phyloP scores from a whole-genome alignment of 2,888 invertebrate genomes.

The Plagodis pulveraria region DNA sequence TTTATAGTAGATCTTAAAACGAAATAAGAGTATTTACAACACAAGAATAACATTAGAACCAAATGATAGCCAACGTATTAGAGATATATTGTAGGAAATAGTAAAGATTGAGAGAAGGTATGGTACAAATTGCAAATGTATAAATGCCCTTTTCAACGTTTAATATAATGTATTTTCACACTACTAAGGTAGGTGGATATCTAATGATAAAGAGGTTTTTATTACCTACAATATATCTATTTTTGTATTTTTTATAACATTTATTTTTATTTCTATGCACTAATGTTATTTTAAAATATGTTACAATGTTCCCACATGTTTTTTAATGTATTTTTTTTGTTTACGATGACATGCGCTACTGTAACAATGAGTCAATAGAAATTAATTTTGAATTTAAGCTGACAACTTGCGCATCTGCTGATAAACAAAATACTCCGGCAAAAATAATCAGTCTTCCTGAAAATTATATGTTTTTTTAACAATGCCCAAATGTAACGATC shows the following conservation, averaged over 20 bases:
- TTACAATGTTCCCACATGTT: conserved; percentile 85
- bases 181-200: conserved; percentile 68
- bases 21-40: conserved; percentile 38
- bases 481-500: conserved; percentile 22
- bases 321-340: conserved; percentile 52
- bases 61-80: conserved; percentile 42
- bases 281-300: conserved; percentile 83
- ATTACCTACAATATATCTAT: conserved; percentile 78
- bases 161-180: conserved; percentile 63
- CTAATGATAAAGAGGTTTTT: conserved; percentile 77
- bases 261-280: conserved; percentile 74
- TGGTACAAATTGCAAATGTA: conserved; percentile 67
- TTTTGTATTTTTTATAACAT: conserved; percentile 59
- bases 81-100: conserved; percentile 70
- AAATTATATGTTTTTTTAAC: conserved; percentile 32
- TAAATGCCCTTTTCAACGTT: conserved; percentile 80
- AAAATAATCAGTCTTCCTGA: conserved; percentile 60
- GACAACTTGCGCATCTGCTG: conserved; percentile 5
- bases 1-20: conserved; percentile 34
- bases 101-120: conserved; percentile 54
- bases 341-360: conserved; percentile 45
- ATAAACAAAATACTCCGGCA: conserved; percentile 26
- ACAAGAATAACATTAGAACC: conserved; percentile 36
- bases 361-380: conserved; percentile 35
- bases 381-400: conserved; percentile 26